Evolutionary conservation across 2,888 invertebrate genomes (phyloP).

Genomic region (Eurytoma adleriae): DNA sequence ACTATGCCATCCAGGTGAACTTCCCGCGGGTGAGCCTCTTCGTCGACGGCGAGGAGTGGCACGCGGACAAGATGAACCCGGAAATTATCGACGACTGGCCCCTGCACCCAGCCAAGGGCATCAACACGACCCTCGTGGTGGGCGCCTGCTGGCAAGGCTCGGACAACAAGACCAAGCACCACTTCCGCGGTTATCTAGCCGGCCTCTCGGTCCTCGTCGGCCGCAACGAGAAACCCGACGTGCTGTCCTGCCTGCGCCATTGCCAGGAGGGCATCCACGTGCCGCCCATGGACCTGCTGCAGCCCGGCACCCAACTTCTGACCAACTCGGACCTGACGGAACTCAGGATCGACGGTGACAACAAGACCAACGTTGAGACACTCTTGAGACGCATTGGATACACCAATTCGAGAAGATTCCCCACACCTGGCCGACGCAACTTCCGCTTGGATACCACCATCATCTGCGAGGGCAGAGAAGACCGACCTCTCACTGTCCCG

Average conservation of each 20-base stretch:
- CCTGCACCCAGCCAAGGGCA: conserved; percentile 94
- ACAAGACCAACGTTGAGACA: conserved; percentile 92
- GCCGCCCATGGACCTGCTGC: conserved; percentile 85
- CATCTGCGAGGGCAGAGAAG: conserved; percentile 84
- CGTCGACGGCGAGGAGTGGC: conserved; percentile 89
- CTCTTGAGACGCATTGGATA: conserved; percentile 92
- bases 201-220: conserved; percentile 88
- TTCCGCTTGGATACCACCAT: conserved; percentile 89
- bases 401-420: conserved; percentile 92
- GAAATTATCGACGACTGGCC: conserved; percentile 99
- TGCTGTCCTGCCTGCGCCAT: conserved; percentile 86
- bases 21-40: conserved; percentile 93
- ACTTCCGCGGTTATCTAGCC: conserved; percentile 92
- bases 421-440: conserved; percentile 96
- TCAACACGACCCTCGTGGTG: conserved; percentile 94
- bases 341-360: conserved; percentile 93
- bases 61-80: conserved; percentile 85
- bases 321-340: conserved; percentile 89
- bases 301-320: conserved; percentile 87
- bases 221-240: conserved; percentile 85
- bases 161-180: conserved; percentile 93
- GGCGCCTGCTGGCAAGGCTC: conserved; percentile 99
- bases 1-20: conserved; percentile 95
- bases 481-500: conserved; percentile 84
- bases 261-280: conserved; percentile 85